Conservation (phyloP, 2,888 invertebrate species). For the Pasiphila rectangulata region DNA sequence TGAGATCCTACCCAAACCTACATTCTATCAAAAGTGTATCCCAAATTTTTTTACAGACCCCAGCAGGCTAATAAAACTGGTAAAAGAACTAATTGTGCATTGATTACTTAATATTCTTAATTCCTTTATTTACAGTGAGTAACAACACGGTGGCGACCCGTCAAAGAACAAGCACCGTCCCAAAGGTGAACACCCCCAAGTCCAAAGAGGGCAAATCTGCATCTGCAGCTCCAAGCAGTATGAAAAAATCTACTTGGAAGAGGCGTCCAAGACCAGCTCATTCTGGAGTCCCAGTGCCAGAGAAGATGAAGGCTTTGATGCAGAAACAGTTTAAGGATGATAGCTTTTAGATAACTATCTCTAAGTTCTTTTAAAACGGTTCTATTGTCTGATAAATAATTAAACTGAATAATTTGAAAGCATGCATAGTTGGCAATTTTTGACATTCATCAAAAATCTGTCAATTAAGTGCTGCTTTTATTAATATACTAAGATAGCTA, state of each 20-base stretch:
- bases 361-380: not conserved
- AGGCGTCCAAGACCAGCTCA: constrained; percentile 64
- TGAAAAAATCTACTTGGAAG: constrained; percentile 54
- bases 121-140: constrained; percentile 46
- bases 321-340: constrained; percentile 49
- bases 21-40: too few relatives aligned
- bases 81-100: too few relatives aligned
- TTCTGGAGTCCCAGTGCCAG: constrained; percentile 69
- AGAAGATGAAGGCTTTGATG: constrained; percentile 61
- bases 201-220: constrained; percentile 53
- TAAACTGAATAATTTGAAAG: not conserved
- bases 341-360: constrained; percentile 39
- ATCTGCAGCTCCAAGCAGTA: constrained; percentile 46
- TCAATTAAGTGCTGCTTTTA: too few relatives aligned
- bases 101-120: too few relatives aligned
- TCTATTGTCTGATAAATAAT: not conserved
- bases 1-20: too few relatives aligned
- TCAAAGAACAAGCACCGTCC: constrained; percentile 49
- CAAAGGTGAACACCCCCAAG: constrained; percentile 53
- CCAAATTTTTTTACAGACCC: too few relatives aligned
- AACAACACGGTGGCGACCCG: constrained; percentile 36
- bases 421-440: too few relatives aligned
- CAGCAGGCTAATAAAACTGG: too few relatives aligned
- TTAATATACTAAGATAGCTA: too few relatives aligned
- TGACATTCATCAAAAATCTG: too few relatives aligned